Conservation (phyloP, 2,113 vertebrate species). For the Nycticebus coucang region DNA sequence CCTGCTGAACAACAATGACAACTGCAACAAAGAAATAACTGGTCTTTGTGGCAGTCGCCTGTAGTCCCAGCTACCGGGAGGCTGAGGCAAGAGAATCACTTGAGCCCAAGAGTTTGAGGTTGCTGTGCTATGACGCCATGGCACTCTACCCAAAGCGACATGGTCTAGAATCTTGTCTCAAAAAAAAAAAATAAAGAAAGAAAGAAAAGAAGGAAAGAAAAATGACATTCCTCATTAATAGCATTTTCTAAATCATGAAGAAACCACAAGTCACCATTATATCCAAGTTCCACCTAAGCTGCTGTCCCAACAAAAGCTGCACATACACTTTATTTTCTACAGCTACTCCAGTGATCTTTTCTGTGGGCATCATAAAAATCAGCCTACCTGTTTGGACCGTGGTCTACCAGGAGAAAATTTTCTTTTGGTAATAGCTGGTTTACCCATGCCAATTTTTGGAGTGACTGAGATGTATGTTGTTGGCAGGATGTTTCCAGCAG, state of each 20-base stretch:
- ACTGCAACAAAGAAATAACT: too few relatives aligned
- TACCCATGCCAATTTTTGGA: slow-evolving; percentile 99
- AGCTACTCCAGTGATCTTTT: background rate
- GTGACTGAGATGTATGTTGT: slow-evolving; percentile 90
- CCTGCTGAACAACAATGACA: too few relatives aligned
- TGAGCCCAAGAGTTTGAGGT: too few relatives aligned
- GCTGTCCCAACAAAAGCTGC: background rate
- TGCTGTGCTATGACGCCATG: too few relatives aligned
- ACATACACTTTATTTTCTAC: background rate
- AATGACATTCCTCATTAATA: slow-evolving; percentile 10
- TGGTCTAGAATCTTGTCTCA: too few relatives aligned
- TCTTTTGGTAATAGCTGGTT: slow-evolving; percentile 98
- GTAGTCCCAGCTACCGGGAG: too few relatives aligned
- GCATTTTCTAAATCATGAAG: background rate
- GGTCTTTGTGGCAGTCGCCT: too few relatives aligned
- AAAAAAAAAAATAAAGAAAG: too few relatives aligned
- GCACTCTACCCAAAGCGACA: too few relatives aligned
- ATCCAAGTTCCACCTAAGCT: background rate
- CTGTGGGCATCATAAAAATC: slow-evolving; percentile 13
- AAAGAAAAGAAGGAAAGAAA: too few relatives aligned
- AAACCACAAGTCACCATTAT: background rate
- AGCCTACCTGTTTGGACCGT: slow-evolving; percentile 93
- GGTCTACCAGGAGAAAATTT: slow-evolving; percentile 97
- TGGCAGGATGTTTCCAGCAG: slow-evolving; percentile 84
- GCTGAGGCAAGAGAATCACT: too few relatives aligned